A percentile compares a stretch with the other conserved stretches of the same genome.
Evolutionary conservation across 2,797 vertebrate genomes (phyloP).

Genomic region (Crax fasciolata): DNA sequence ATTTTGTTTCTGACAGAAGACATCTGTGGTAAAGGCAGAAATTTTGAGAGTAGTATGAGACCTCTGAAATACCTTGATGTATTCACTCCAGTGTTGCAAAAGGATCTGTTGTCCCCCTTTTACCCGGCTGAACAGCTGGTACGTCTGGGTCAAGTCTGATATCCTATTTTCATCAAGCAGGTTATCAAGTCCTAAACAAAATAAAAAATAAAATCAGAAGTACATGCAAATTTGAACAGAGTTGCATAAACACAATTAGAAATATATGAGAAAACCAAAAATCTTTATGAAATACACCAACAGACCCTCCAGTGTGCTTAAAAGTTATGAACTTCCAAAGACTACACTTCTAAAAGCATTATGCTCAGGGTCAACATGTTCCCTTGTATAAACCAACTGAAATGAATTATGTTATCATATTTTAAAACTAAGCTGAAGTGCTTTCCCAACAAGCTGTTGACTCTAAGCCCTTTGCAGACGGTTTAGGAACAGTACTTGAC

Average conservation of each 20-base stretch:
- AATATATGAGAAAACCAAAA: background rate
- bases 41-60: background rate
- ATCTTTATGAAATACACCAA: background rate
- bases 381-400: background rate
- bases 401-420: background rate
- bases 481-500: background rate
- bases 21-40: background rate
- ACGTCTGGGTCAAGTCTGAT: slow-evolving; percentile 85
- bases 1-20: background rate
- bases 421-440: background rate
- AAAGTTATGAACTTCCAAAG: background rate
- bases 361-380: background rate
- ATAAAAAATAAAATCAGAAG: background rate
- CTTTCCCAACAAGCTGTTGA: background rate
- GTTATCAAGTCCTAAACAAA: slow-evolving; percentile 82
- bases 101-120: slow-evolving; percentile 85
- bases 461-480: background rate
- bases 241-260: background rate
- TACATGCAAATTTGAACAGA: background rate
- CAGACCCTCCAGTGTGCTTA: background rate
- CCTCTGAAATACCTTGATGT: slow-evolving; percentile 84
- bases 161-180: slow-evolving; percentile 86
- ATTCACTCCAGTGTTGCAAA: slow-evolving; percentile 87
- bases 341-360: background rate
- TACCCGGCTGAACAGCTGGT: slow-evolving; percentile 86